These are phyloP conservation scores for Arrhamphus sclerolepis DNA, from an alignment of 2,797 vertebrate species.

Conservation along the genomic window DNA sequence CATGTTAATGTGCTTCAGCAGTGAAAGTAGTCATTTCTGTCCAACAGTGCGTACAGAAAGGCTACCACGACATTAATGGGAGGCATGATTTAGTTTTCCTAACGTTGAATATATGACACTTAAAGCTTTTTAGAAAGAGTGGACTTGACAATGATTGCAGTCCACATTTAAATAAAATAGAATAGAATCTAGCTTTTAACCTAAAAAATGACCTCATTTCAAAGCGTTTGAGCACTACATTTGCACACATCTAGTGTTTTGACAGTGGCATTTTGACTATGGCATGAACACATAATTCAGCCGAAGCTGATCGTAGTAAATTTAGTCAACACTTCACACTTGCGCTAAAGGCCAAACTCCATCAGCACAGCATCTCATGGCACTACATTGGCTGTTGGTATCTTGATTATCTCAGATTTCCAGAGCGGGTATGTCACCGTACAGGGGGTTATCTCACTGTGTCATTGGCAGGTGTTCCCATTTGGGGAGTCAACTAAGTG, in stretches of 20 bases:
- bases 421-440: conserved; percentile 16
- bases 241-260: background rate
- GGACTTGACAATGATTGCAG: no score
- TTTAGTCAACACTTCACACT: conserved; percentile 1
- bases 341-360: background rate
- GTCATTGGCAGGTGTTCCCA: conserved; percentile 55
- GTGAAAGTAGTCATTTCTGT: no score
- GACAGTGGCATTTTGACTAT: background rate
- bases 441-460: conserved; percentile 38
- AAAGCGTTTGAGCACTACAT: background rate
- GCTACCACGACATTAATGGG: no score
- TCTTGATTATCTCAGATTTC: conserved; percentile 28
- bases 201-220: no score
- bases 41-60: no score
- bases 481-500: conserved; percentile 57
- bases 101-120: no score
- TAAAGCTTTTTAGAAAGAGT: no score
- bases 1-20: no score
- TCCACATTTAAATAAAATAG: no score
- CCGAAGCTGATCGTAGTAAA: no score
- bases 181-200: no score
- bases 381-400: background rate
- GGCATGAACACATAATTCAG: background rate
- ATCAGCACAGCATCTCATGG: background rate
- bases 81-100: no score